phyloP scores from a whole-genome alignment of 2,113 vertebrate genomes.

The Gila orcuttii region DNA sequence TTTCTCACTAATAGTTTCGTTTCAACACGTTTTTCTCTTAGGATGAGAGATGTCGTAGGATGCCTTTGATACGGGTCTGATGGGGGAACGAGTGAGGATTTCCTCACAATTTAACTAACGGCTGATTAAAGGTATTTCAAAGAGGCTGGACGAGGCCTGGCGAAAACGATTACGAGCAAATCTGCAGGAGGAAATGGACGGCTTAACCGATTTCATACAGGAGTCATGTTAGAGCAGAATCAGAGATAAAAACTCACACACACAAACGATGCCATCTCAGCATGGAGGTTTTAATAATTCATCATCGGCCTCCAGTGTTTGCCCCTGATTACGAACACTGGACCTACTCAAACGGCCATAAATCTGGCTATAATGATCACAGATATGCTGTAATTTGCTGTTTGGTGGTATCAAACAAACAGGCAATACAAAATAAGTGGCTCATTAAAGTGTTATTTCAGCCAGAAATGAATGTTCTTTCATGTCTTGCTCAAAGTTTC shows the following conservation, averaged over 20 bases:
- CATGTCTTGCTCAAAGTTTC: neutral
- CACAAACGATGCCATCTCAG: conserved; percentile 31
- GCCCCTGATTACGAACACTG: conserved; percentile 36
- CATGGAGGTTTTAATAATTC: conserved; percentile 55
- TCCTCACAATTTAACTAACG: conserved; percentile 47
- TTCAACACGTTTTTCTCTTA: conserved; percentile 29
- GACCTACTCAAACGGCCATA: neutral
- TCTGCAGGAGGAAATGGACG: conserved; percentile 29
- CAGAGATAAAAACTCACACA: conserved; percentile 6
- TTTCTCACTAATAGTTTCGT: conserved; percentile 33
- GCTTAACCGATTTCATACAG: conserved; percentile 32
- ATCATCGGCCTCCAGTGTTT: conserved; percentile 40
- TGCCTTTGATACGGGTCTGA: conserved; percentile 37
- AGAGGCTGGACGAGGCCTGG: conserved; percentile 30
- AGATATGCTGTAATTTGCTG: neutral
- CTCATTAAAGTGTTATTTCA: neutral
- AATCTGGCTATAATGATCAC: conserved; percentile 4
- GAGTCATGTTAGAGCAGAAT: conserved; percentile 12
- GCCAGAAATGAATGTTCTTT: neutral
- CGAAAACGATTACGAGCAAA: conserved; percentile 38
- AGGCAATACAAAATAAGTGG: neutral
- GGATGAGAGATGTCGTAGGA: neutral
- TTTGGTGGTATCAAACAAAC: neutral
- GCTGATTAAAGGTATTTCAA: conserved; percentile 51
- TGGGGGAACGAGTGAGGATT: conserved; percentile 29